These are phyloP conservation scores for Tautogolabrus adspersus DNA, from an alignment of 2,113 vertebrate species.

Conservation along the genomic window DNA sequence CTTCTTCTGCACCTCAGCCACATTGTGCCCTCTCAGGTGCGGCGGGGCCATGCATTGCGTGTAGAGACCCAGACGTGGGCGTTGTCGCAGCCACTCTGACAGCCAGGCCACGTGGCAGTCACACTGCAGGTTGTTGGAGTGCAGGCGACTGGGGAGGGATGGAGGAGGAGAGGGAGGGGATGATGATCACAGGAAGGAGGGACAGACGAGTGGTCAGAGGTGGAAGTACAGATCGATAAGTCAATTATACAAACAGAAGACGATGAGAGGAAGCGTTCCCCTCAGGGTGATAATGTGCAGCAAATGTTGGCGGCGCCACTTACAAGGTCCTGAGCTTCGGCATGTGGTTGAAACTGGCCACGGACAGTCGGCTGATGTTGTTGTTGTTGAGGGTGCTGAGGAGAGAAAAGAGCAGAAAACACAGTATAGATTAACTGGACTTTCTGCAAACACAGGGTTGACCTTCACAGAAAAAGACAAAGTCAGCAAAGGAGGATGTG, in stretches of 20 bases:
- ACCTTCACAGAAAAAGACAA: neutral
- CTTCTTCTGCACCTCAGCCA: conserved; percentile 96
- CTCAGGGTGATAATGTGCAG: neutral
- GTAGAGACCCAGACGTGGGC: conserved; percentile 95
- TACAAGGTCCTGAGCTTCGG: conserved; percentile 99
- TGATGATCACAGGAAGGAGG: neutral
- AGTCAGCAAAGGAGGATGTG: neutral
- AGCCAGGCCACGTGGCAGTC: conserved; percentile 98
- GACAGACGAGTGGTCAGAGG: conserved; percentile 27
- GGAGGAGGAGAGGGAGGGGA: neutral
- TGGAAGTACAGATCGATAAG: conserved; percentile 46
- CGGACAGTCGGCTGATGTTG: conserved; percentile 96
- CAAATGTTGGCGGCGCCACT: conserved; percentile 77
- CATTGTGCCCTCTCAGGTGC: conserved; percentile 94
- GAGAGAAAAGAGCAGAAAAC: conserved; percentile 14
- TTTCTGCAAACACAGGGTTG: neutral
- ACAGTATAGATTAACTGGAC: neutral
- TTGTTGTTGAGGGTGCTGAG: conserved; percentile 98
- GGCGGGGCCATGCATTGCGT: conserved; percentile 96
- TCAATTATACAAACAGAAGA: conserved; percentile 32
- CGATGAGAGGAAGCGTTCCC: conserved; percentile 16
- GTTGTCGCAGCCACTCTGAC: conserved; percentile 97
- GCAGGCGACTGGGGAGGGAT: conserved; percentile 88
- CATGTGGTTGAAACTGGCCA: conserved; percentile 99
- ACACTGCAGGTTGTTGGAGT: conserved; percentile 97